phyloP scores from a whole-genome alignment of 2,113 vertebrate genomes.

The Pithys albifrons region DNA sequence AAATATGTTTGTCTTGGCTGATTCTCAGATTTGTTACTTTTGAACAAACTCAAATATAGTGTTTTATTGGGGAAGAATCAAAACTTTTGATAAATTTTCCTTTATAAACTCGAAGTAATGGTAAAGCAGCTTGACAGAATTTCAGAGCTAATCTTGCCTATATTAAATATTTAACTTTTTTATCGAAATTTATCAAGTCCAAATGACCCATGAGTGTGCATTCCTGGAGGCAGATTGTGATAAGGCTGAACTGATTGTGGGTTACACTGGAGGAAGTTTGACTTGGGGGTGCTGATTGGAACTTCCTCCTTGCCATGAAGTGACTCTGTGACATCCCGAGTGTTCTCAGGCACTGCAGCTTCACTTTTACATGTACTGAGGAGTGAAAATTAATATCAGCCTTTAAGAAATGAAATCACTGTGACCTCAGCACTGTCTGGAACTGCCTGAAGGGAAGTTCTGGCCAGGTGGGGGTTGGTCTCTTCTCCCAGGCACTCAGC shows the following conservation, averaged over 20 bases:
- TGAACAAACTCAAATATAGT: background rate
- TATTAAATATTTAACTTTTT: constrained; percentile 48
- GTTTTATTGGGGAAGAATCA: background rate
- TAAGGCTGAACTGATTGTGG: background rate
- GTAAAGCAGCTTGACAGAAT: background rate
- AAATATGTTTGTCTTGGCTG: background rate
- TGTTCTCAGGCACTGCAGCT: background rate
- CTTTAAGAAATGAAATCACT: background rate
- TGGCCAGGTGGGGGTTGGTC: no score
- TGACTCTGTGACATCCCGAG: background rate
- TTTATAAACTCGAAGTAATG: background rate
- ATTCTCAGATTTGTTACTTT: background rate
- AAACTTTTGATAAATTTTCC: constrained; percentile 7
- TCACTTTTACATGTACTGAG: background rate
- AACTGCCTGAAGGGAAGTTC: no score
- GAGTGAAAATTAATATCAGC: background rate
- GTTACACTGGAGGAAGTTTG: constrained; percentile 36
- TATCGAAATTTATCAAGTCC: background rate
- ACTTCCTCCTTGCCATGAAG: constrained; percentile 10
- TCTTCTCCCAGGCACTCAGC: no score
- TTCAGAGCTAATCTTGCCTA: background rate
- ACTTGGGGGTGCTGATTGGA: background rate
- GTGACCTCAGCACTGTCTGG: no score
- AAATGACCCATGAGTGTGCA: constrained; percentile 14
- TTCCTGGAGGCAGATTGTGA: background rate